Evolutionary conservation across 2,797 vertebrate genomes (phyloP).

Genomic region (Salmo trutta): DNA sequence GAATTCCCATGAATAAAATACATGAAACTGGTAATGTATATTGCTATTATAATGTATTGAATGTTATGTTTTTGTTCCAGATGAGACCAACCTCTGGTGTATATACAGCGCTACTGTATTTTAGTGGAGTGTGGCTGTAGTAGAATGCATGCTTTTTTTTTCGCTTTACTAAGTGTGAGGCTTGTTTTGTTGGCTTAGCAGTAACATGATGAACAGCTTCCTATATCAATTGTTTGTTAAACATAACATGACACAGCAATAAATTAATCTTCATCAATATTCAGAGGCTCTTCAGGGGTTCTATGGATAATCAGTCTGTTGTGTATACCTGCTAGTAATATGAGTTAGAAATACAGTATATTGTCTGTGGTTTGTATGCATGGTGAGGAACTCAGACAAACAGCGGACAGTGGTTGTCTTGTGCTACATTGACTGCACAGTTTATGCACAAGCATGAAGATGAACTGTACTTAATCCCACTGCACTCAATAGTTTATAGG

Average conservation of each 20-base stretch:
- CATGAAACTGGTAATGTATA: constrained; percentile 55
- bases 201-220: neutral
- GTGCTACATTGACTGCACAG: neutral
- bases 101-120: constrained; percentile 38
- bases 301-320: neutral
- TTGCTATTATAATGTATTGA: constrained; percentile 31
- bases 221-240: neutral
- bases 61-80: constrained; percentile 63
- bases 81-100: constrained; percentile 67
- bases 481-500: too few relatives aligned
- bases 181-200: neutral
- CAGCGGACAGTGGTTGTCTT: neutral
- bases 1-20: constrained; percentile 26
- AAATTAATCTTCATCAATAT: neutral
- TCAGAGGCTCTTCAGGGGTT: neutral
- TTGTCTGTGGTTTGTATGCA: constrained; percentile 43
- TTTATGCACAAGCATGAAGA: constrained; percentile 30
- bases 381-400: neutral
- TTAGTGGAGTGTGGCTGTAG: constrained; percentile 36
- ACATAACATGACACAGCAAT: too few relatives aligned
- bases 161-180: constrained; percentile 25
- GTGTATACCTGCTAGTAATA: neutral
- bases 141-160: constrained; percentile 46
- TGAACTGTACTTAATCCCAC: too few relatives aligned
- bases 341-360: neutral